phyloP scores from a whole-genome alignment of 2,113 vertebrate genomes.

The Halichoerus grypus region DNA sequence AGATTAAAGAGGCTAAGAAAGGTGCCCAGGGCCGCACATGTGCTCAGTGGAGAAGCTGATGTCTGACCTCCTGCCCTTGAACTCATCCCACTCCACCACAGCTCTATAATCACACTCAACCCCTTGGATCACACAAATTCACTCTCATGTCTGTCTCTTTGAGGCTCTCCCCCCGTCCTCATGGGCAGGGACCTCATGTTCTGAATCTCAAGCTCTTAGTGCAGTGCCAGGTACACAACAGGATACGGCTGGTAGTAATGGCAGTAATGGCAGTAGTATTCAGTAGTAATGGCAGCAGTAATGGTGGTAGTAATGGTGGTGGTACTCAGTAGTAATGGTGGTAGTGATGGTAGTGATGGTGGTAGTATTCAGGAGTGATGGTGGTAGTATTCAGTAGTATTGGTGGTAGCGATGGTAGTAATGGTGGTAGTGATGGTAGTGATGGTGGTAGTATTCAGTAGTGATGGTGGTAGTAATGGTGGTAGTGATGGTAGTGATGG shows the following conservation, averaged over 20 bases:
- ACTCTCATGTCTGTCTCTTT: background rate
- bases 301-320: background rate
- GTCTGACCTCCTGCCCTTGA: background rate
- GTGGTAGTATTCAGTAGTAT: background rate
- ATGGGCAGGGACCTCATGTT: background rate
- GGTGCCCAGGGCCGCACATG: background rate
- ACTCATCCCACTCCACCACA: background rate
- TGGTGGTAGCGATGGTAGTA: background rate
- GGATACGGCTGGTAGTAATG: no score
- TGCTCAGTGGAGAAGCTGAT: background rate
- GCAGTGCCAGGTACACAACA: background rate
- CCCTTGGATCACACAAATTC: background rate
- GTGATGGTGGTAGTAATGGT: background rate
- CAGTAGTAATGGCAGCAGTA: background rate
- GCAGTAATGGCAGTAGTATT: background rate
- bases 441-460: background rate
- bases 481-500: background rate
- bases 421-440: background rate
- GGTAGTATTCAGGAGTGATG: background rate
- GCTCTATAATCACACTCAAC: background rate
- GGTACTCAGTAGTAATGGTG: background rate
- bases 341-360: background rate
- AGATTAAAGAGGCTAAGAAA: background rate
- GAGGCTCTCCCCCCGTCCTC: background rate
- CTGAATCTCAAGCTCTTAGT: background rate